Conservation (phyloP, 2,888 invertebrate species). For the Agrochola lychnidis region DNA sequence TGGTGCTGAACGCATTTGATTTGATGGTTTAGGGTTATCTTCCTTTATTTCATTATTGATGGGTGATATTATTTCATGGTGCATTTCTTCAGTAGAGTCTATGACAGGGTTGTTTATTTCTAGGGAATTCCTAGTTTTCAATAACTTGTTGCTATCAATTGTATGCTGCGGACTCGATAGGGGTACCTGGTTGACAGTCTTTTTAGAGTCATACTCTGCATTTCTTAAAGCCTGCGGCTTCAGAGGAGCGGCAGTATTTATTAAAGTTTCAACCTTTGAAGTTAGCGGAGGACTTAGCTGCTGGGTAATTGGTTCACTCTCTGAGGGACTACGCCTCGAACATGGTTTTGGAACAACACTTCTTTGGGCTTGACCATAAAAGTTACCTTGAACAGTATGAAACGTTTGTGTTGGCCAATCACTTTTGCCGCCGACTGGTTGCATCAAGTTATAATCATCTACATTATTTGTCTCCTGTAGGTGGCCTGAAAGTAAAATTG, state of each 20-base stretch:
- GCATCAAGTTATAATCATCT: conserved; percentile 26
- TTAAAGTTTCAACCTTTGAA: conserved; percentile 40
- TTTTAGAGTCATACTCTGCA: conserved; percentile 26
- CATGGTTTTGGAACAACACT: conserved; percentile 63
- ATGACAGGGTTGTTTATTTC: conserved; percentile 42
- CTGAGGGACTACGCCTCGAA: conserved; percentile 50
- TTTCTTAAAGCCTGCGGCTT: conserved; percentile 54
- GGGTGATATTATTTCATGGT: conserved; percentile 37
- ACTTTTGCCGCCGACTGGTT: conserved; percentile 16
- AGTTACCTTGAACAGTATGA: conserved; percentile 38
- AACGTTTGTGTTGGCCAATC: conserved; percentile 39
- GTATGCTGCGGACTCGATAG: not conserved
- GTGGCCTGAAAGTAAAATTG: conserved; percentile 48
- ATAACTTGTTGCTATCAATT: conserved; percentile 12
- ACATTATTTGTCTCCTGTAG: conserved; percentile 35
- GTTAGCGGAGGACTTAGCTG: conserved; percentile 47
- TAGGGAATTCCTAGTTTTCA: conserved; percentile 26
- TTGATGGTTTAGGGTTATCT: conserved; percentile 2
- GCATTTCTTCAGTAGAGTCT: conserved; percentile 50
- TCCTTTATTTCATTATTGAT: conserved; percentile 31
- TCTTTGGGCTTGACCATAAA: conserved; percentile 35
- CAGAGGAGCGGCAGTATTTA: conserved; percentile 16
- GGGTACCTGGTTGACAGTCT: not conserved
- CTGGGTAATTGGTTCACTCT: conserved; percentile 30
- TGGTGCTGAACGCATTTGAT: conserved; percentile 3